Evolutionary conservation across 2,113 vertebrate species (phyloP).

Genomic region (Rhinolophus sinicus): DNA sequence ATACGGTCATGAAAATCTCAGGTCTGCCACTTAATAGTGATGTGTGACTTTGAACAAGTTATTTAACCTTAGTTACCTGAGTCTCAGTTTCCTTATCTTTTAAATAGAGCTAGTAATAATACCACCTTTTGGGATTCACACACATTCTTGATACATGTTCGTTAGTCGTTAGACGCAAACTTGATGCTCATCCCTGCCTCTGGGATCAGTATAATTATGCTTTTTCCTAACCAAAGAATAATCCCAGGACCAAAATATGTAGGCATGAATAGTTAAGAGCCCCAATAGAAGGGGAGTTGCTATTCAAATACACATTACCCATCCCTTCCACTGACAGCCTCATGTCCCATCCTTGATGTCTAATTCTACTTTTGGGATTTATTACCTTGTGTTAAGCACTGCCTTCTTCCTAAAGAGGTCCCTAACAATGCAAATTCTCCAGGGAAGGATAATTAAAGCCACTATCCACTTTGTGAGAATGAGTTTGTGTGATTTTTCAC

Average conservation of each 20-base stretch:
- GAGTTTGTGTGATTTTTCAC: background rate
- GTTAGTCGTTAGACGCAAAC: background rate
- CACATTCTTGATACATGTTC: background rate
- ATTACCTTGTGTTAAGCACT: background rate
- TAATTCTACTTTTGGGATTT: background rate
- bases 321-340: background rate
- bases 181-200: background rate
- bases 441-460: constrained; percentile 18
- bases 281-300: background rate
- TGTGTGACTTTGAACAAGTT: background rate
- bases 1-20: background rate
- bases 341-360: background rate
- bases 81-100: constrained; percentile 12
- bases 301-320: background rate
- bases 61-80: background rate
- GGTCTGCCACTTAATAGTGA: constrained; percentile 11
- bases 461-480: background rate
- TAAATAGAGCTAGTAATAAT: background rate
- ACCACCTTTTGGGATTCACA: background rate
- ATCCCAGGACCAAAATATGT: background rate
- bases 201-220: background rate
- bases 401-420: constrained; percentile 18
- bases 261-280: background rate
- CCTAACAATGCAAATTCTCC: background rate
- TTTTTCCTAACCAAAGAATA: constrained; percentile 42